phyloP scores from a whole-genome alignment of 2,797 vertebrate genomes.

The Pseudopleuronectes americanus region DNA sequence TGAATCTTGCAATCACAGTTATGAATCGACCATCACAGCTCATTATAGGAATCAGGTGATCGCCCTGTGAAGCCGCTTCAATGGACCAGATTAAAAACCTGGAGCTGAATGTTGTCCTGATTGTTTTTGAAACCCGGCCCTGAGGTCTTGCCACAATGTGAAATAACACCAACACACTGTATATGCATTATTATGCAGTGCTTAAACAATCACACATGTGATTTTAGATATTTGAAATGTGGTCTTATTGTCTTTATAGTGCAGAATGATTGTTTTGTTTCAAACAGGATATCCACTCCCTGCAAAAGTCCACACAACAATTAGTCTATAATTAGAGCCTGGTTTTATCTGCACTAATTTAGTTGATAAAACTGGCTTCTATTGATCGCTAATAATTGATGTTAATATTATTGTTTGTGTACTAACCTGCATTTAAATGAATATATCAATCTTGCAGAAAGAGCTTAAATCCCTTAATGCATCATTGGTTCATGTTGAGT shows the following conservation, averaged over 20 bases:
- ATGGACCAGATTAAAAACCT: constrained; percentile 28
- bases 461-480: background rate
- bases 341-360: background rate
- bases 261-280: background rate
- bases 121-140: background rate
- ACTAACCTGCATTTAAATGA: background rate
- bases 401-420: background rate
- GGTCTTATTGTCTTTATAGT: background rate
- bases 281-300: too few relatives aligned
- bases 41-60: constrained; percentile 54
- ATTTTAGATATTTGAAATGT: background rate
- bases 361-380: too few relatives aligned
- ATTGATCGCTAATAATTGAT: background rate
- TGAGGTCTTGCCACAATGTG: background rate
- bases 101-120: constrained; percentile 19
- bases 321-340: background rate
- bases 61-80: constrained; percentile 39
- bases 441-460: background rate
- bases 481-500: background rate
- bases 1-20: constrained; percentile 49
- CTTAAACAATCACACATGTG: background rate
- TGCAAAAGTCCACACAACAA: background rate
- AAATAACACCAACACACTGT: constrained; percentile 2
- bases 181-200: constrained; percentile 4
- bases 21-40: constrained; percentile 54